Evolutionary conservation across 2,113 vertebrate genomes (phyloP).

Genomic region (Apodemus sylvaticus): DNA sequence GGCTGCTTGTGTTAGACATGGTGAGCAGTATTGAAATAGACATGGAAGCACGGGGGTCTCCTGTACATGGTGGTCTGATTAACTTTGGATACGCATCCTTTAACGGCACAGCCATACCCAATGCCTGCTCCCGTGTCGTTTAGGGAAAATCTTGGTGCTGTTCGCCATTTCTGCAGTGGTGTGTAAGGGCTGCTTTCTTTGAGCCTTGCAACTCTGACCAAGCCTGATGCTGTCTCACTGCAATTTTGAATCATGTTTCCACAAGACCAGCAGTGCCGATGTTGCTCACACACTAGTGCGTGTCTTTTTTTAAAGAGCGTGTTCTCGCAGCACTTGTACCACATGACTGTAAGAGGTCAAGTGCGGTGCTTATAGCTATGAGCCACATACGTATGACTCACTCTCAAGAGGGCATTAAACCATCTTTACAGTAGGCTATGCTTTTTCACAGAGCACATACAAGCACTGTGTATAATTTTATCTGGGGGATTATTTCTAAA

Average conservation of each 20-base stretch:
- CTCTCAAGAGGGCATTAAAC: neutral
- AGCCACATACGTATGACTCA: neutral
- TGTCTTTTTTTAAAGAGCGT: neutral
- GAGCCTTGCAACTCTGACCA: neutral
- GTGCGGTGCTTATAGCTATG: neutral
- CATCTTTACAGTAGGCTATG: neutral
- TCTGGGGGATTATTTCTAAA: conserved; percentile 2
- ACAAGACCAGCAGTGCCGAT: neutral
- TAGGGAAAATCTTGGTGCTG: neutral
- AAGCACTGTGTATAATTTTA: neutral
- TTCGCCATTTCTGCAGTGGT: neutral
- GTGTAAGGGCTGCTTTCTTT: neutral
- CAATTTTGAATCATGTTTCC: neutral
- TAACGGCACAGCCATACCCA: neutral
- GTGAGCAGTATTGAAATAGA: neutral
- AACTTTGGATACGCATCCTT: neutral
- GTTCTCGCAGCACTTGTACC: neutral
- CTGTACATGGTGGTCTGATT: neutral
- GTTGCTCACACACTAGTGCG: neutral
- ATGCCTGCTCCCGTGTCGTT: neutral
- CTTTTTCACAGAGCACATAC: neutral
- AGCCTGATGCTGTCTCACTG: neutral
- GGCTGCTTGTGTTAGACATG: neutral
- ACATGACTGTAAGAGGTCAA: neutral
- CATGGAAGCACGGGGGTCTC: neutral